Base-by-base conservation (phyloP, 2,113 vertebrate species). In the Sclerurus mexicanus region DNA sequence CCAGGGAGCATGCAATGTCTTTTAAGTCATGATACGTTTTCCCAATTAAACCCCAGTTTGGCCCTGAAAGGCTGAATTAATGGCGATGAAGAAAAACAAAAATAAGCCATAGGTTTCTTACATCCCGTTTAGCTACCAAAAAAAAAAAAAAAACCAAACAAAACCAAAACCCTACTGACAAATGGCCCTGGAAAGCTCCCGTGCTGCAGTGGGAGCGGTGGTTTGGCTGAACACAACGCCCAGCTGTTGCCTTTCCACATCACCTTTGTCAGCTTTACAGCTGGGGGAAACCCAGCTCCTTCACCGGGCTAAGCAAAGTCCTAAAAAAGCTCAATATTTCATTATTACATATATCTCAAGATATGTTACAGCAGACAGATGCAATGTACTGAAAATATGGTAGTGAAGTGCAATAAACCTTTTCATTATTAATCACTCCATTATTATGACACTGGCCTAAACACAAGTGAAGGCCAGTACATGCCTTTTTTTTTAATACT, bases 301-400 rank as follows among this genome's bases (percentile, higher is more conserved):
- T 6, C 35, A 13, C 17, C 1, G 16, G 42, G 19, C 63, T 21
- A n/a, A 84, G 31, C 46, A 20, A 33, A 74, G 46, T 6, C 19
- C 22, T 31, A 9, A 58, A 24, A 44, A 52, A 40, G 27, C 23
- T 37, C 24, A 17, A 0, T 72, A 47, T 56, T 44, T 63, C 46
- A 7, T 11, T 40, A 10, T 17, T 13, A 14, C 17, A 17, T 35
- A 20, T 2, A 6, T 35, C 42, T 30, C 44, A 42, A 2, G 5
- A 1, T 14, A 59, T 27, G 76, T 75, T 18, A 56, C 44, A 74
- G 73, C 40, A 67, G 25, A 55, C 7, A 62, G 62, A 37, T 0
- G 4, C 4, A 15, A 53, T 8, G 4, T 27, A 27, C 16, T 20
- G 11, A 53, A 74, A 62, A 40, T 7, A 39, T 0, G 0, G 37